Evolutionary conservation across 1,140 invertebrate species (phyloP).

Genomic region (Chrysomallon squamiferum): DNA sequence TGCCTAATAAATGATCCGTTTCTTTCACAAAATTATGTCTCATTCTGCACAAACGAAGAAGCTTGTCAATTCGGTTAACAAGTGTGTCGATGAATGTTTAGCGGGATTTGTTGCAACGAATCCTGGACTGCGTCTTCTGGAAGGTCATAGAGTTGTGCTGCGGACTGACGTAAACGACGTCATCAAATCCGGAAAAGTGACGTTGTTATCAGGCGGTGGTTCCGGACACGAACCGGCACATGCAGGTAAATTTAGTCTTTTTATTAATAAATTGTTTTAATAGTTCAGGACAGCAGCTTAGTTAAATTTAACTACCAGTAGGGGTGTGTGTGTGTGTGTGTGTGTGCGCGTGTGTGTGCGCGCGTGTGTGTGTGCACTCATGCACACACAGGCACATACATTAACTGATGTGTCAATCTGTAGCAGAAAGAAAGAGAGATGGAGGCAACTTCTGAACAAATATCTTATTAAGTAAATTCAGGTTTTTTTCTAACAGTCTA

Average conservation of each 20-base stretch:
- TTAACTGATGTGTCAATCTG: too few relatives aligned
- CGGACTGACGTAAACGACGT: constrained; percentile 66
- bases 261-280: not conserved
- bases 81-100: constrained; percentile 74
- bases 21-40: constrained; percentile 10
- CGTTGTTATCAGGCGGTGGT: constrained; percentile 77
- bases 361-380: too few relatives aligned
- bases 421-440: too few relatives aligned
- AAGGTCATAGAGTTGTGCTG: constrained; percentile 70
- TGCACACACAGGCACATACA: too few relatives aligned
- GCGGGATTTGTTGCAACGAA: constrained; percentile 71
- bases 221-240: constrained; percentile 86
- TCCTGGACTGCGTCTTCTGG: constrained; percentile 70
- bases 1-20: too few relatives aligned
- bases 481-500: too few relatives aligned
- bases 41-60: constrained; percentile 65
- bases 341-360: too few relatives aligned
- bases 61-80: constrained; percentile 72
- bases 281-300: too few relatives aligned
- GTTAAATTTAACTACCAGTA: too few relatives aligned
- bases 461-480: too few relatives aligned
- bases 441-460: too few relatives aligned
- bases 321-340: too few relatives aligned
- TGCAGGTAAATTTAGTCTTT: constrained; percentile 66
- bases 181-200: constrained; percentile 68